A percentile compares a stretch with the other conserved stretches of the same genome.
These are phyloP conservation scores for Sebastes ruberrimus DNA, from an alignment of 2,797 vertebrate genomes.

Conservation along the genomic window DNA sequence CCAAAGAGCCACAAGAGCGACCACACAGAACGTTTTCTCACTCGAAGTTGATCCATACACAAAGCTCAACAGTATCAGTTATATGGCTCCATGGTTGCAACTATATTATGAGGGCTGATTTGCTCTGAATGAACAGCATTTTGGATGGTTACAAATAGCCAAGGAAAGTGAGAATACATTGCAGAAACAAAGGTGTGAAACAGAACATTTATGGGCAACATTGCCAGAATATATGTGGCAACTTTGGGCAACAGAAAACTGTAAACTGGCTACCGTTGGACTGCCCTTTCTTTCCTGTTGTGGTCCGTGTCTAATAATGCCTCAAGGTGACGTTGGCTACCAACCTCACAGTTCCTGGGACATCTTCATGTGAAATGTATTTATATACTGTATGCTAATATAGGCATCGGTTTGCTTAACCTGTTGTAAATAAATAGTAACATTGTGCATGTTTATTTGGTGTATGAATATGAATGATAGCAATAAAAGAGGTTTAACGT, in stretches of 20 bases:
- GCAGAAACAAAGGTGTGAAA: background rate
- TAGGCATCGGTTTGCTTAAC: conserved; percentile 62
- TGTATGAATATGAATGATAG: conserved; percentile 80
- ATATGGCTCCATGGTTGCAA: conserved; percentile 2
- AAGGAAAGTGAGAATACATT: background rate
- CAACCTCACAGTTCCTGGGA: conserved; percentile 50
- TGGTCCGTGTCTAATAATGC: conserved; percentile 40
- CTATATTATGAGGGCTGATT: conserved; percentile 6
- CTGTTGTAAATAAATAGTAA: conserved; percentile 76
- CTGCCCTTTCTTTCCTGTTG: conserved; percentile 26
- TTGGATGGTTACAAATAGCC: background rate
- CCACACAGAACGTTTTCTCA: background rate
- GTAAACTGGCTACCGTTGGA: background rate
- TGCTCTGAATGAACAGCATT: conserved; percentile 16
- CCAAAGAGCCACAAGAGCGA: conserved; percentile 48
- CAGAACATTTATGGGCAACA: conserved; percentile 2
- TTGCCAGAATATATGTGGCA: background rate
- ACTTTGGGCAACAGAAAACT: background rate
- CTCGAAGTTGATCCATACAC: background rate
- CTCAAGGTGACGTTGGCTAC: conserved; percentile 45
- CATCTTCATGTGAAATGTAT: conserved; percentile 73
- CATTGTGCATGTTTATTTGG: conserved; percentile 82
- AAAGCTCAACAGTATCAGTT: background rate
- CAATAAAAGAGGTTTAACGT: conserved; percentile 73
- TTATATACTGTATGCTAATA: conserved; percentile 66